Percentiles rank a stretch among this genome's conserved stretches.
These are phyloP conservation scores for Drosophila glabriapex DNA, from an alignment of 2,888 invertebrate species.

Conservation along the genomic window DNA sequence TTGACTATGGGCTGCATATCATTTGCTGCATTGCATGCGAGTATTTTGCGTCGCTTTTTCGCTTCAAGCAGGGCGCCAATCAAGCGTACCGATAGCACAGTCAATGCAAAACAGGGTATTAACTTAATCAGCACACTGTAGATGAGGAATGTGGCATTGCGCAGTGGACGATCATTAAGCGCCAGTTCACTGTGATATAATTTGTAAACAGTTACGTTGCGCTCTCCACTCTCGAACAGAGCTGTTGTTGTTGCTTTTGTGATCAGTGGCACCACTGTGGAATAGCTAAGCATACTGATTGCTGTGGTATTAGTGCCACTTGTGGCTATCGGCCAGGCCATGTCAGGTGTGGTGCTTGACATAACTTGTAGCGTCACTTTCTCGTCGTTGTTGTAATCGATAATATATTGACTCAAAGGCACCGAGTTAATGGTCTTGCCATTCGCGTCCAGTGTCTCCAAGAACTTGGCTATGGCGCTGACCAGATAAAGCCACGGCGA, in stretches of 20 bases:
- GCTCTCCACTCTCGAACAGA: conserved; percentile 54
- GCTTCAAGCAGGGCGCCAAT: conserved; percentile 92
- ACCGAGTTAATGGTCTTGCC: conserved; percentile 79
- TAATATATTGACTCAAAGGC: conserved; percentile 71
- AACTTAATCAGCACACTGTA: conserved; percentile 97
- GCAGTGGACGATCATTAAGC: conserved; percentile 87
- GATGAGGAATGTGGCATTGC: conserved; percentile 94
- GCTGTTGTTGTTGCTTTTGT: conserved; percentile 14
- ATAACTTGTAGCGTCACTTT: conserved; percentile 70
- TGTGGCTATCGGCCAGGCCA: conserved; percentile 48
- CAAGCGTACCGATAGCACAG: conserved; percentile 91
- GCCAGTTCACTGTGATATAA: conserved; percentile 89
- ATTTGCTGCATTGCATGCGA: conserved; percentile 86
- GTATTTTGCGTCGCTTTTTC: conserved; percentile 90
- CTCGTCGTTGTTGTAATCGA: conserved; percentile 76
- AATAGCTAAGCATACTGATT: conserved; percentile 21
- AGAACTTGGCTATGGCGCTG: conserved; percentile 89
- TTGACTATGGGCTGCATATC: conserved; percentile 85
- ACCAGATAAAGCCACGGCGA: conserved; percentile 91
- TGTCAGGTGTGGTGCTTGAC: conserved; percentile 73
- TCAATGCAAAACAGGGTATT: conserved; percentile 95
- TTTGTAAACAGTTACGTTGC: conserved; percentile 90
- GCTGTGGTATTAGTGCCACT: conserved; percentile 38
- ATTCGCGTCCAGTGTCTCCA: conserved; percentile 85
- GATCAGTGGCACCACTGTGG: conserved; percentile 17